Conservation (phyloP, 1,140 invertebrate species). For the Mesaphorura yosii region DNA sequence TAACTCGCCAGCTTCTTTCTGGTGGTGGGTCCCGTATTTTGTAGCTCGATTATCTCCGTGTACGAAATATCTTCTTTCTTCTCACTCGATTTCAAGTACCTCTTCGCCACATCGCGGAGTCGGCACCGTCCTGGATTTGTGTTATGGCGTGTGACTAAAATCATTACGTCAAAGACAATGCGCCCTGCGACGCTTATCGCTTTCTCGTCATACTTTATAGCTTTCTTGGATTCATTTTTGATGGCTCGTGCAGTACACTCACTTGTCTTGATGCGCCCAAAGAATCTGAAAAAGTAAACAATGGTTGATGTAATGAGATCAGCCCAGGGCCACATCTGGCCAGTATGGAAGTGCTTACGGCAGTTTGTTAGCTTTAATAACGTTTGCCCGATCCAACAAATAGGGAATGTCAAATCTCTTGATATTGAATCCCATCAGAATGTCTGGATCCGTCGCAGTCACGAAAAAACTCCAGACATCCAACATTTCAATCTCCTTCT, state of each 20-base stretch:
- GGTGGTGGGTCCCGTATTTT: conserved; percentile 5
- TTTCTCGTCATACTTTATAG: conserved; percentile 9
- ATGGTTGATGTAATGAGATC: not conserved
- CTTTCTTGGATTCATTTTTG: conserved; percentile 8
- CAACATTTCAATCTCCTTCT: conserved; percentile 16
- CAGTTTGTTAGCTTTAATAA: not conserved
- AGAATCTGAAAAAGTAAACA: not conserved
- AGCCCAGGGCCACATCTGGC: not conserved
- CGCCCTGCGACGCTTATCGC: conserved; percentile 12
- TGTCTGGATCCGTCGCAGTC: conserved; percentile 21
- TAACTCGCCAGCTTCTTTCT: conserved; percentile 19
- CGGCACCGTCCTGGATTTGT: not conserved
- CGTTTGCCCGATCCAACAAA: conserved; percentile 16
- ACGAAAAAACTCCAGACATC: conserved; percentile 19
- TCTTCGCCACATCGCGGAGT: conserved; percentile 12
- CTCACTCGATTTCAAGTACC: conserved; percentile 9
- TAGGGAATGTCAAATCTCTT: conserved; percentile 28
- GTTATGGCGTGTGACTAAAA: conserved; percentile 12
- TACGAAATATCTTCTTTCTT: not conserved
- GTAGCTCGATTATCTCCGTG: conserved; percentile 20
- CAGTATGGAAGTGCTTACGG: conserved; percentile 9
- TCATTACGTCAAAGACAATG: conserved; percentile 25
- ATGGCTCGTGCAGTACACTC: conserved; percentile 3
- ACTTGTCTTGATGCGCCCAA: conserved; percentile 11
- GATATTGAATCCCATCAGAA: conserved; percentile 27